A percentile compares a stretch with the other conserved stretches of the same genome.
phyloP scores from a whole-genome alignment of 2,888 invertebrate species.

The Helicoverpa assulta region DNA sequence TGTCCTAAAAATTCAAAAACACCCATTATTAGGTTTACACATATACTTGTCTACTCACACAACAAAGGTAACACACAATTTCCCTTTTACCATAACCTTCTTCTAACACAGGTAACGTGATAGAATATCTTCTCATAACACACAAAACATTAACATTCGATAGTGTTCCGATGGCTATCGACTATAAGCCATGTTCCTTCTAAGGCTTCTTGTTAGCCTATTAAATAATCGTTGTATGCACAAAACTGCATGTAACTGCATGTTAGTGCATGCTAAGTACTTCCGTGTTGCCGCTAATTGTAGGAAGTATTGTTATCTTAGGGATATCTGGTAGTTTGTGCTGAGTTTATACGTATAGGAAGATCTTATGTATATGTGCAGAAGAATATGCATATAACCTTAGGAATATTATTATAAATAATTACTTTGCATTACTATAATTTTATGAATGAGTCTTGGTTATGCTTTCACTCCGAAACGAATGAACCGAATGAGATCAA shows the following conservation, averaged over 20 bases:
- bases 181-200: conserved; percentile 37
- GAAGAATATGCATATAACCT: not conserved
- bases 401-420: too few relatives aligned
- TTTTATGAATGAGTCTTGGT: too few relatives aligned
- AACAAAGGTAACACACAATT: too few relatives aligned
- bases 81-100: not conserved
- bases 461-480: too few relatives aligned
- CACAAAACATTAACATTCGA: conserved; percentile 47
- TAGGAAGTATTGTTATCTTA: not conserved
- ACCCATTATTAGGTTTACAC: too few relatives aligned
- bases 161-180: conserved; percentile 54
- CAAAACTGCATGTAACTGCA: conserved; percentile 1
- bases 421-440: too few relatives aligned
- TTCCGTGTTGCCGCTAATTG: not conserved
- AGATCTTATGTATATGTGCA: not conserved
- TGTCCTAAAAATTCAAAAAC: too few relatives aligned
- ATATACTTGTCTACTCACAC: too few relatives aligned
- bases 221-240: conserved; percentile 49
- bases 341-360: not conserved
- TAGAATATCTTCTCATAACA: conserved; percentile 45
- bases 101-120: conserved; percentile 23
- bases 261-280: not conserved
- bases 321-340: not conserved
- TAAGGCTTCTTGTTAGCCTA: conserved; percentile 32
- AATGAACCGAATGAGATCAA: too few relatives aligned